Percentiles rank a stretch among this genome's conserved stretches.
phyloP scores from a whole-genome alignment of 2,797 vertebrate species.

The Nyctibius grandis region DNA sequence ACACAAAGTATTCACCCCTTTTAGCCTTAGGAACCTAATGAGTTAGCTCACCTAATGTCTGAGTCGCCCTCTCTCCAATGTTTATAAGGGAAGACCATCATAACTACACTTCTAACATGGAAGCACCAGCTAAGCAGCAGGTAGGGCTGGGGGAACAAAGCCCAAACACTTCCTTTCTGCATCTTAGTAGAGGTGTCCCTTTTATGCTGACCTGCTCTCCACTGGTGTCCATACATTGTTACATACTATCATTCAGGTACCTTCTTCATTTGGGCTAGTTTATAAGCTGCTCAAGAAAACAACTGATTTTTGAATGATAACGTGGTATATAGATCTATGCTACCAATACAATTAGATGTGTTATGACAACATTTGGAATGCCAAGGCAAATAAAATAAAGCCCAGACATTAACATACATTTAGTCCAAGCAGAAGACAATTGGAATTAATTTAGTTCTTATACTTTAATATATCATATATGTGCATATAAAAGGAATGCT shows the following conservation, averaged over 20 bases:
- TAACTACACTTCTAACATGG: not conserved
- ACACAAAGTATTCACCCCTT: not conserved
- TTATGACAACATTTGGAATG: not conserved
- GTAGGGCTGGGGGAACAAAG: not conserved
- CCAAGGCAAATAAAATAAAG: not conserved
- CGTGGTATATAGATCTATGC: not conserved
- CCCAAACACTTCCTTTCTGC: not conserved
- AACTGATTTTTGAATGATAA: not conserved
- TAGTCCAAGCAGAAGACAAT: not conserved
- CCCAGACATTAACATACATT: not conserved
- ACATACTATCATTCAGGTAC: not conserved
- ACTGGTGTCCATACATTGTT: not conserved
- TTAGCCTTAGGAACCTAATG: not conserved
- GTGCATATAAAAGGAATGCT: not conserved
- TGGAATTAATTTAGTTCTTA: not conserved
- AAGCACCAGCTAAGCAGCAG: not conserved
- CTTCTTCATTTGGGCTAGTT: not conserved
- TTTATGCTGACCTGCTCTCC: not conserved
- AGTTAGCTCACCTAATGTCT: not conserved
- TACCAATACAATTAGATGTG: not conserved
- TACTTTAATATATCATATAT: not conserved
- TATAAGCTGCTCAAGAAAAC: not conserved
- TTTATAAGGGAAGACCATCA: not conserved
- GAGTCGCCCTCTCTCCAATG: not conserved
- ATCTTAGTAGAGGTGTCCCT: not conserved